Evolutionary conservation across 2,797 vertebrate species (phyloP).

Genomic region (Phalanger gymnotis): DNA sequence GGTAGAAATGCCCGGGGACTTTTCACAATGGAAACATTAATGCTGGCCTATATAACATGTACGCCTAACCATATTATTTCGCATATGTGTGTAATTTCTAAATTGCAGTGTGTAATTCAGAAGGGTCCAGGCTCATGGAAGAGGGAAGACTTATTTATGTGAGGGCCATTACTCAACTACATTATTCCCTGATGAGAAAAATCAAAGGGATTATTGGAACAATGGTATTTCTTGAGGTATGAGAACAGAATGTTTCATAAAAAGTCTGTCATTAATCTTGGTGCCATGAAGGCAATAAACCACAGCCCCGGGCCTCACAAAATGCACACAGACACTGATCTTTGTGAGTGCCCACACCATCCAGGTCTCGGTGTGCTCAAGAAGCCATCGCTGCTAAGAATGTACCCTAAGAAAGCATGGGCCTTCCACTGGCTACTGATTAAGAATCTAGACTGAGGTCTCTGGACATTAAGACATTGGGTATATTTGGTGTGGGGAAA

Average conservation of each 20-base stretch:
- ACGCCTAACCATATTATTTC: slow-evolving; percentile 60
- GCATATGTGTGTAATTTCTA: slow-evolving; percentile 75
- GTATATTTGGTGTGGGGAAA: neutral
- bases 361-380: neutral
- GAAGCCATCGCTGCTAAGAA: neutral
- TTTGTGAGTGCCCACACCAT: neutral
- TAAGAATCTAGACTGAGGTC: neutral
- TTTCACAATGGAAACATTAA: slow-evolving; percentile 65
- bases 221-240: slow-evolving; percentile 78
- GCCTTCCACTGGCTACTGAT: neutral
- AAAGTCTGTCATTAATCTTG: slow-evolving; percentile 80
- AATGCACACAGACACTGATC: slow-evolving; percentile 3
- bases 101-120: slow-evolving; percentile 79
- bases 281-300: slow-evolving; percentile 74
- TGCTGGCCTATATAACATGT: slow-evolving; percentile 62
- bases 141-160: slow-evolving; percentile 78
- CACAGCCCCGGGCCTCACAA: neutral
- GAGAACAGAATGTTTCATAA: slow-evolving; percentile 65
- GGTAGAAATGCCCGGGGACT: slow-evolving; percentile 70
- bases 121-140: slow-evolving; percentile 80
- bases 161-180: slow-evolving; percentile 65
- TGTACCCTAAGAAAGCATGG: neutral
- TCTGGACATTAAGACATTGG: neutral
- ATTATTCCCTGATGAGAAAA: slow-evolving; percentile 82
- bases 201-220: slow-evolving; percentile 82